phyloP scores from a whole-genome alignment of 2,113 vertebrate genomes.

The Brachyhypopomus gauderio region DNA sequence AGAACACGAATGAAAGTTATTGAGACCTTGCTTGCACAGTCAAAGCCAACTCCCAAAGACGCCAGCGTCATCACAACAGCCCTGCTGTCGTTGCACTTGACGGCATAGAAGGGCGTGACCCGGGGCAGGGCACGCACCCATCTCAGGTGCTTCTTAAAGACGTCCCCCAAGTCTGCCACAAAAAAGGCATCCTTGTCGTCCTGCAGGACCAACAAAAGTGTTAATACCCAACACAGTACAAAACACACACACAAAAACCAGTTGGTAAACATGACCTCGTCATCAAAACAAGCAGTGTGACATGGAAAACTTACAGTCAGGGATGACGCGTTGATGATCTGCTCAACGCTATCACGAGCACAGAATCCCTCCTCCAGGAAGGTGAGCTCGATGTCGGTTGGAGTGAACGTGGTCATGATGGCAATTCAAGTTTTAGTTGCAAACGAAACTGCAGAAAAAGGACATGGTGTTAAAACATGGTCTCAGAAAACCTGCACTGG shows the following conservation, averaged over 20 bases:
- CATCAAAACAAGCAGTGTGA: not conserved
- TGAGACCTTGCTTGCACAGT: slow-evolving; percentile 96
- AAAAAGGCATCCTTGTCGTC: slow-evolving; percentile 98
- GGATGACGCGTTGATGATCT: slow-evolving; percentile 95
- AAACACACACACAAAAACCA: not conserved
- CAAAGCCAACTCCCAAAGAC: slow-evolving; percentile 89
- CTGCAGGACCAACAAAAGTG: slow-evolving; percentile 62
- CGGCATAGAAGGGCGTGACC: slow-evolving; percentile 90
- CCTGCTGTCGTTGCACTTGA: slow-evolving; percentile 93
- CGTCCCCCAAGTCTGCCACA: slow-evolving; percentile 91
- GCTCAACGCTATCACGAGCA: slow-evolving; percentile 91
- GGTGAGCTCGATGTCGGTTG: slow-evolving; percentile 82
- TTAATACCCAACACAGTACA: not conserved
- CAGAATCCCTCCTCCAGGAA: slow-evolving; percentile 95
- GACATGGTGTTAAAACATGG: not conserved
- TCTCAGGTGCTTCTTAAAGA: slow-evolving; percentile 90
- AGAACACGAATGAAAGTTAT: not conserved
- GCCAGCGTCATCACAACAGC: slow-evolving; percentile 87
- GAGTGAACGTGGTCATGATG: slow-evolving; percentile 78
- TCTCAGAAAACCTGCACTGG: not conserved
- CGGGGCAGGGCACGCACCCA: slow-evolving; percentile 89
- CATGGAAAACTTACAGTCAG: slow-evolving; percentile 78
- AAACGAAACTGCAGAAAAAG: slow-evolving; percentile 66
- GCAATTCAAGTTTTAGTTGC: slow-evolving; percentile 51
- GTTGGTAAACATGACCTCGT: not conserved